Evolutionary conservation across 2,888 invertebrate genomes (phyloP).

Genomic region (Carcina quercana): DNA sequence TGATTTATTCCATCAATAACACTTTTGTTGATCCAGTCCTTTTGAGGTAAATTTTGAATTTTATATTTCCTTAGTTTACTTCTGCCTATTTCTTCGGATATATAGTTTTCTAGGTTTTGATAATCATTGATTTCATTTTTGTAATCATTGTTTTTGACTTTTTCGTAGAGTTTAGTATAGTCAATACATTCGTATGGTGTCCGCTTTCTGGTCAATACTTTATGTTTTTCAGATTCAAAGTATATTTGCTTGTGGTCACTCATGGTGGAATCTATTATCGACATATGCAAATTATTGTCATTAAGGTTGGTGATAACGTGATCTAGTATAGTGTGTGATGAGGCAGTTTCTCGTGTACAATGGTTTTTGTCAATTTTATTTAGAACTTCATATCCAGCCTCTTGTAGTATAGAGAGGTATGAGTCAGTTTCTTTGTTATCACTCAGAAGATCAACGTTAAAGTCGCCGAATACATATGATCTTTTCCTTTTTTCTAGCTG

Average conservation of each 20-base stretch:
- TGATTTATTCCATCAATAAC: slow-evolving; percentile 16
- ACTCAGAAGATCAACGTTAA: slow-evolving; percentile 12
- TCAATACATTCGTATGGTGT: slow-evolving; percentile 2
- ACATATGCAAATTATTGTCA: slow-evolving; percentile 1
- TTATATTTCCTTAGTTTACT: slow-evolving; percentile 15
- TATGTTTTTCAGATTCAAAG: slow-evolving; percentile 4
- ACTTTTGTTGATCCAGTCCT: slow-evolving; percentile 21
- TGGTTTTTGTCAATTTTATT: slow-evolving; percentile 5
- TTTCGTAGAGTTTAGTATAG: slow-evolving; percentile 4
- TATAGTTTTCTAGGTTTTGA: background rate
- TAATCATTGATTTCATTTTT: background rate
- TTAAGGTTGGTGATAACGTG: slow-evolving; percentile 8
- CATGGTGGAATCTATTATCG: slow-evolving; percentile 8
- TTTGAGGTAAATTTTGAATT: slow-evolving; percentile 12
- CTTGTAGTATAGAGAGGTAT: slow-evolving; percentile 9
- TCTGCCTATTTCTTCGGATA: slow-evolving; percentile 4
- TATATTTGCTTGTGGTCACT: slow-evolving; percentile 11
- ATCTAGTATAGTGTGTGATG: slow-evolving; percentile 6
- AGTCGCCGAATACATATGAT: slow-evolving; percentile 14
- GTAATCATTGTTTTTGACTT: background rate
- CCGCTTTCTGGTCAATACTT: background rate
- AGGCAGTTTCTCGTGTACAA: slow-evolving; percentile 4
- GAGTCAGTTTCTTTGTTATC: background rate
- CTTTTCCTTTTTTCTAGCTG: slow-evolving; percentile 12
- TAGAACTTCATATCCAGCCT: slow-evolving; percentile 7